Evolutionary conservation across 2,888 invertebrate genomes (phyloP), one percentile per base, ranked within the genome.

Genomic region (Myopa tessellatipennis): DNA sequence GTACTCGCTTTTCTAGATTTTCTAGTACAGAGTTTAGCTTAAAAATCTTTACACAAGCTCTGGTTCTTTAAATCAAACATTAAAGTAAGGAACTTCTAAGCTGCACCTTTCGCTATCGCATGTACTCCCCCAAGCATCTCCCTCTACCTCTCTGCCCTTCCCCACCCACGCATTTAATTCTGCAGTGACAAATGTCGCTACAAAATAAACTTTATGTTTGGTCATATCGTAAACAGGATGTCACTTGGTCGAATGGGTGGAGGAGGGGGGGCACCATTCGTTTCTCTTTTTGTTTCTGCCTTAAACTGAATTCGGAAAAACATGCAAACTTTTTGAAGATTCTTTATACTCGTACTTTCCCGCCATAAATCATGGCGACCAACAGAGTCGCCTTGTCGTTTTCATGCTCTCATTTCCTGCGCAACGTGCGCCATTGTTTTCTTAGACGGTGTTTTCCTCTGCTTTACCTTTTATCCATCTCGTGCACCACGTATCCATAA

Each of bases 391-490:
- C 63, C 74, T 58, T 79, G 76, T 76, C 38, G 38, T 73, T 58
- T 70, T 61, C 18, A 38, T 81, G 69, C 55, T 79, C 65, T 73
- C 75, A 74, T 78, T 81, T 80, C 74, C 74, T 76, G 80, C 78
- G 26, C 67, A 63, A 45, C 76, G 52, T 45, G 40, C 63, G 80
- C 79, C 84, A 85, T 87, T 87, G 87, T 87, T 85, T 86, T 85
- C 84, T 82, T 82, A 84, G 85, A 86, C 86, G 85, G 83, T 82
- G 82, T 83, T 83, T 87, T 85, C 45, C 45, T 45, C 10, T 45
- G 45, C 45, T 77, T 81, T 81, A 82, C 82, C 81, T 81, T 80
- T 81, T 79, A 76, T 84, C 85, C 68, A 61, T 65, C 69, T 70
- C 69, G 58, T 74, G 60, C 71, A 75, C 83, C 69, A 71, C 69